Conservation (phyloP, 2,888 invertebrate species). For the Latrodectus hesperus region DNA sequence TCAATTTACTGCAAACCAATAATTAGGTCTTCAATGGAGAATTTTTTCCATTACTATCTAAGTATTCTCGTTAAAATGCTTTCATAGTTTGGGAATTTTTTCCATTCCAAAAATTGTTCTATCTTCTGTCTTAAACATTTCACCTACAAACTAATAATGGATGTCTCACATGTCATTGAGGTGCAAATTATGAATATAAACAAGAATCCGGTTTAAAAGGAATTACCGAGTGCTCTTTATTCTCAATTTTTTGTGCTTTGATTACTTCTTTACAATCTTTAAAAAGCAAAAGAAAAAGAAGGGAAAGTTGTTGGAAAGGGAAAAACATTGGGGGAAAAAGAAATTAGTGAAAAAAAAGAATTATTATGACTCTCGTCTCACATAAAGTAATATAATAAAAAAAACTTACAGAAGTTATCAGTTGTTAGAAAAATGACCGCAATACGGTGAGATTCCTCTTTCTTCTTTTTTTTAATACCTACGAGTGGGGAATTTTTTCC, state of each 20-base stretch:
- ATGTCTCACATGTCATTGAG: slow-evolving; percentile 31
- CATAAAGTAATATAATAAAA: slow-evolving; percentile 63
- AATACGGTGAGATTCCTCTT: slow-evolving; percentile 58
- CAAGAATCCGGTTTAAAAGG: slow-evolving; percentile 64
- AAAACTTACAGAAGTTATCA: slow-evolving; percentile 65
- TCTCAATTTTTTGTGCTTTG: slow-evolving; percentile 34
- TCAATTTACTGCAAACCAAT: slow-evolving; percentile 43
- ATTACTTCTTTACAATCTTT: slow-evolving; percentile 66
- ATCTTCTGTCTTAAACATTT: slow-evolving; percentile 36
- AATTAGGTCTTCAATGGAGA: slow-evolving; percentile 50
- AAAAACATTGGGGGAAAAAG: slow-evolving; percentile 15
- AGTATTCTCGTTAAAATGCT: slow-evolving; percentile 52
- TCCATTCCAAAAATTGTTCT: background rate
- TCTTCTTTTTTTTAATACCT: slow-evolving; percentile 60
- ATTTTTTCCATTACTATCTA: slow-evolving; percentile 14
- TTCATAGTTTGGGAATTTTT: slow-evolving; percentile 31
- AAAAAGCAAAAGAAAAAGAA: slow-evolving; percentile 29
- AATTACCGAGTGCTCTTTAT: slow-evolving; percentile 45
- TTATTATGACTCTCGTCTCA: slow-evolving; percentile 68
- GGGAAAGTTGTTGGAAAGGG: slow-evolving; percentile 42
- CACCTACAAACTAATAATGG: slow-evolving; percentile 56
- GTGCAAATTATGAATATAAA: slow-evolving; percentile 67
- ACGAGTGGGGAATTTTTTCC: slow-evolving; percentile 67
- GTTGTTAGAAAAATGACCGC: slow-evolving; percentile 69
- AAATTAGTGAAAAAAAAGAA: slow-evolving; percentile 44